A percentile compares a stretch with the other conserved stretches of the same genome.
Conservation (phyloP, 53 echinoderm and acorn worm species). For the Luidia sarsii region DNA sequence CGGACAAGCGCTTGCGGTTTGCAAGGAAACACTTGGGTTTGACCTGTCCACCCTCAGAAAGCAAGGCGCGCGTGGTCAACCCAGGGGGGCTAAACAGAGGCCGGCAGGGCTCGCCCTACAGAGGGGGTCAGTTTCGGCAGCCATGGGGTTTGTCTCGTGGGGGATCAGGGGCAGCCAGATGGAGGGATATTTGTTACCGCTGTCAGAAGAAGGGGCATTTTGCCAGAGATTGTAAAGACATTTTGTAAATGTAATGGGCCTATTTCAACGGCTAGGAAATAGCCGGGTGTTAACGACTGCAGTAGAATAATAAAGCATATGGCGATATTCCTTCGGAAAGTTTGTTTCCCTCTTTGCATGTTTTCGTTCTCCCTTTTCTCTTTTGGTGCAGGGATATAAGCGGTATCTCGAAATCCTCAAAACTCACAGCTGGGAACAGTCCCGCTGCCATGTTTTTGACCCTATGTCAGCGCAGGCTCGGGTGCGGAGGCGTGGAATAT, state of each 20-base stretch:
- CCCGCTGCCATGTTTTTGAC: too few relatives aligned
- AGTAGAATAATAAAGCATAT: too few relatives aligned
- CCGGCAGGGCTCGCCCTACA: neutral
- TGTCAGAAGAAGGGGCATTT: neutral
- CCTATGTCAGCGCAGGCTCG: conserved; percentile 3
- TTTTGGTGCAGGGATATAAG: too few relatives aligned
- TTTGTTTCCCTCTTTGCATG: too few relatives aligned
- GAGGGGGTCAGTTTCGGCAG: neutral
- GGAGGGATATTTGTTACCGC: neutral
- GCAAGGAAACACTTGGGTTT: neutral
- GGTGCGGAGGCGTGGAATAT: neutral
- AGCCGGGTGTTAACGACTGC: too few relatives aligned
- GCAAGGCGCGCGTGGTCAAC: neutral
- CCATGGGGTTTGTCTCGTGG: neutral
- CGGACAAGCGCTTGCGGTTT: neutral
- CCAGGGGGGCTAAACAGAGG: neutral
- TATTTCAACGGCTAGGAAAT: too few relatives aligned
- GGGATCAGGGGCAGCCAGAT: neutral
- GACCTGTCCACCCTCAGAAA: neutral
- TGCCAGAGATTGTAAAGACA: neutral
- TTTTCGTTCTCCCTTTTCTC: too few relatives aligned
- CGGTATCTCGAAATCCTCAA: conserved; percentile 15
- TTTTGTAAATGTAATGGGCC: neutral
- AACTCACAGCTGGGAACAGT: too few relatives aligned
- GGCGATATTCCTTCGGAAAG: too few relatives aligned